Evolutionary conservation across 1,140 invertebrate species (phyloP).

Genomic region (Neotoxoptera formosana): DNA sequence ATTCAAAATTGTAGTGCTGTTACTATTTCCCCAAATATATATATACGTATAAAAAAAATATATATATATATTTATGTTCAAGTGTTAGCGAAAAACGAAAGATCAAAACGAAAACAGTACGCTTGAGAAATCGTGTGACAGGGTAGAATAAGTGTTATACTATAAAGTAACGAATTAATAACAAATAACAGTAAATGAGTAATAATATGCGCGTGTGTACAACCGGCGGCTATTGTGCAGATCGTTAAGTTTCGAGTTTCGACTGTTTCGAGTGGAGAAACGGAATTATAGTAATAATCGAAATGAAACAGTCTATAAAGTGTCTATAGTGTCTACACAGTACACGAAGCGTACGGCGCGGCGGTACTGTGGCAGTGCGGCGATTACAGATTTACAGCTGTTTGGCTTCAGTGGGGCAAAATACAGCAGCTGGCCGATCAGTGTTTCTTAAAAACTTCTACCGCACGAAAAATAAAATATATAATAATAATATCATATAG

Average conservation of each 20-base stretch:
- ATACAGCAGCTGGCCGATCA: background rate
- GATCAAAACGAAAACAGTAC: background rate
- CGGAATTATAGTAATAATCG: background rate
- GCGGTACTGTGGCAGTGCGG: background rate
- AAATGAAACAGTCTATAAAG: background rate
- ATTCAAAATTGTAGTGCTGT: background rate
- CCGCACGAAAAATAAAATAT: background rate
- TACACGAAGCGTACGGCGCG: background rate
- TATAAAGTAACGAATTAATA: background rate
- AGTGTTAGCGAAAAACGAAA: background rate
- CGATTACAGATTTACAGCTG: constrained; percentile 6
- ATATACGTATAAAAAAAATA: constrained; percentile 18
- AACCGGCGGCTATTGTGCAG: background rate
- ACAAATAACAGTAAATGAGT: background rate
- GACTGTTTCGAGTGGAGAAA: background rate
- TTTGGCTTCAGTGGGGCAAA: constrained; percentile 31
- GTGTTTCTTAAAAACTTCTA: constrained; percentile 35
- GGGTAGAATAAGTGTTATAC: background rate
- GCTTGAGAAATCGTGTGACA: background rate
- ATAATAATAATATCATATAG: background rate
- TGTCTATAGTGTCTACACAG: background rate
- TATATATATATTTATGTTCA: background rate
- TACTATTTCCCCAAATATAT: background rate
- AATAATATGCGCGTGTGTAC: background rate
- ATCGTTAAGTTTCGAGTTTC: background rate